phyloP scores from a whole-genome alignment of 2,797 vertebrate genomes.

The Premnoplex brunnescens region DNA sequence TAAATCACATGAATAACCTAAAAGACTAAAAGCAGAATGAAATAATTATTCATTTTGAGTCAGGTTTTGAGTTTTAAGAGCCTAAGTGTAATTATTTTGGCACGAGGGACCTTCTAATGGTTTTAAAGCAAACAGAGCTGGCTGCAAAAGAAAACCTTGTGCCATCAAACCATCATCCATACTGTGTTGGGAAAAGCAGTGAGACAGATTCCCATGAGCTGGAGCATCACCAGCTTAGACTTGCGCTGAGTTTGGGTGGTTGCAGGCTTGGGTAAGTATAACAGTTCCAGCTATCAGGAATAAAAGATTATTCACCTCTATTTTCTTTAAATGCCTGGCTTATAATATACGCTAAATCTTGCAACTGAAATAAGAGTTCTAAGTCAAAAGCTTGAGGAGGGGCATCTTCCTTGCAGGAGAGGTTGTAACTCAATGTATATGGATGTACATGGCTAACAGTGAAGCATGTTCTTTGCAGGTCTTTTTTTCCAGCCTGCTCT shows the following conservation, averaged over 20 bases:
- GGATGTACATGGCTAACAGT: not conserved
- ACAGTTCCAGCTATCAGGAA: not conserved
- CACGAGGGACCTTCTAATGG: not conserved
- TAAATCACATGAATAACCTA: constrained; percentile 1
- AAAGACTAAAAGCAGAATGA: constrained; percentile 27
- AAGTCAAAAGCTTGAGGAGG: not conserved
- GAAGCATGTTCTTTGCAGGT: not conserved
- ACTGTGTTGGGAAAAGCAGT: not conserved
- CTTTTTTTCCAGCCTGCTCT: not conserved
- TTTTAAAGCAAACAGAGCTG: not conserved
- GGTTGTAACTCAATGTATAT: not conserved
- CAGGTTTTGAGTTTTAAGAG: constrained; percentile 25
- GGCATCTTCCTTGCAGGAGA: not conserved
- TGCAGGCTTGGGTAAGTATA: not conserved
- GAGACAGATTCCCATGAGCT: not conserved
- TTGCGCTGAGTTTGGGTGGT: not conserved
- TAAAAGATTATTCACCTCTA: not conserved
- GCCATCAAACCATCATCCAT: not conserved
- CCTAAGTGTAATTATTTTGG: not conserved
- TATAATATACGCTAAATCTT: not conserved
- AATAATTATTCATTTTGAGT: constrained; percentile 16
- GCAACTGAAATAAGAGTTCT: not conserved
- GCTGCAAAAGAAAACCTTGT: not conserved
- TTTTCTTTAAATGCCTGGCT: not conserved
- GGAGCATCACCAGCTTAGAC: not conserved